Percentiles rank a stretch among this genome's conserved stretches.
These are phyloP conservation scores for Cirrhinus mrigala DNA, from an alignment of 2,797 vertebrate genomes.

Conservation along the genomic window DNA sequence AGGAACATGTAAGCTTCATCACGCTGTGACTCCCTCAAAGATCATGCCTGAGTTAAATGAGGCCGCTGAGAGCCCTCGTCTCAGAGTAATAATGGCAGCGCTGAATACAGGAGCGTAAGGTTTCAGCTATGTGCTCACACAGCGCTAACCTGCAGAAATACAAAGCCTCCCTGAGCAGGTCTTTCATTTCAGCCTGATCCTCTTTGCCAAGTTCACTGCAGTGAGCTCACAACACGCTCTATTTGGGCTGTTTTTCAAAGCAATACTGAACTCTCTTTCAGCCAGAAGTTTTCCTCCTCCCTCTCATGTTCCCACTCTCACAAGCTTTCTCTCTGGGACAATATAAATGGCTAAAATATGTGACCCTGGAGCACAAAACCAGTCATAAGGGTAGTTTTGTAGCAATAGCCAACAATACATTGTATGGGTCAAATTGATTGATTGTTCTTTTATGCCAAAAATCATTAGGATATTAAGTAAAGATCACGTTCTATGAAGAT, in stretches of 20 bases:
- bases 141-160: constrained; percentile 66
- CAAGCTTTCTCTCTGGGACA: constrained; percentile 37
- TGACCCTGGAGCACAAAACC: too few species aligned
- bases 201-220: constrained; percentile 64
- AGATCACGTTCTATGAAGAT: too few species aligned
- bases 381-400: too few species aligned
- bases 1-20: background rate
- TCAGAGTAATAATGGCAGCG: constrained; percentile 18
- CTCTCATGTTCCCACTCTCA: constrained; percentile 10
- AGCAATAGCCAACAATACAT: too few species aligned
- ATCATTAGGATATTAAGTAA: too few species aligned
- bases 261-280: constrained; percentile 72
- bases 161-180: constrained; percentile 66
- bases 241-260: constrained; percentile 67
- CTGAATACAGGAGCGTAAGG: constrained; percentile 70
- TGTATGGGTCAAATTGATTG: too few species aligned
- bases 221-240: constrained; percentile 63
- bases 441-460: too few species aligned
- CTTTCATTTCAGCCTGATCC: constrained; percentile 68
- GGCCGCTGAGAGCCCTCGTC: background rate
- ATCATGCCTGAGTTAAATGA: constrained; percentile 56
- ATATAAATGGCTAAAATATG: background rate
- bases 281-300: constrained; percentile 48
- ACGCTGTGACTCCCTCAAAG: background rate
- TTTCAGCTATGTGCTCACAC: constrained; percentile 71